Evolutionary conservation across 2,797 vertebrate genomes (phyloP), one percentile per base, ranked within the genome.

Genomic region (Arrhamphus sclerolepis): DNA sequence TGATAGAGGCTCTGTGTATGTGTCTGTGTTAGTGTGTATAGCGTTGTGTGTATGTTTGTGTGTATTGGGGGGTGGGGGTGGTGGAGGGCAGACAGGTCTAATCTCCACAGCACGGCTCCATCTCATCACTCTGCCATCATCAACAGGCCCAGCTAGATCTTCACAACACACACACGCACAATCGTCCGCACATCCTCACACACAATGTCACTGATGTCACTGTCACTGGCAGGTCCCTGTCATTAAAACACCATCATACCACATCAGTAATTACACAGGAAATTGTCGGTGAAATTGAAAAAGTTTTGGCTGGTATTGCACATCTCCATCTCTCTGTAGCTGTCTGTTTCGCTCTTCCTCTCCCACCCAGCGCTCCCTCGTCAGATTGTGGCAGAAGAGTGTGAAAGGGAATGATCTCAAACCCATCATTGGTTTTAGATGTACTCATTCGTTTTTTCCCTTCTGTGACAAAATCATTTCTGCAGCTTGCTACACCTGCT

Each of bases 231-330:
- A 87, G 85, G 89, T 91, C 87, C 80, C 83, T 82, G 89, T 91
- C 92, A 90, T 93, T 92, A 93, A 91, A 92, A 92, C 85, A 87
- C 91, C 89, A 92, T 92, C 90, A 91, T 81, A 89, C 85, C 88
- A 87, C 87, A 90, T 89, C 86, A 69, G 89, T 94, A 94, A 94
- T 94, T 93, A 87, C 88, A 77, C 91, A 93, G 93, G 91, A 94
- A 92, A 91, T 93, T 93, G 89, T 87, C 87, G 88, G 72, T 92
- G 93, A 91, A 91, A 92, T 93, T 92, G 87, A 91, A 93, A 93
- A 93, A 92, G 89, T 90, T 93, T 93, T 89, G 86, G 84, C 89
- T 82, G 75, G 81, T 79, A 75, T 87, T 81, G 82, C 85, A 87
- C 83, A 86, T 92, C 91, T 92, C 87, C 85, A 90, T 92, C 84